phyloP scores from a whole-genome alignment of 2,888 invertebrate species.

The Acanthococcus lagerstroemiae region DNA sequence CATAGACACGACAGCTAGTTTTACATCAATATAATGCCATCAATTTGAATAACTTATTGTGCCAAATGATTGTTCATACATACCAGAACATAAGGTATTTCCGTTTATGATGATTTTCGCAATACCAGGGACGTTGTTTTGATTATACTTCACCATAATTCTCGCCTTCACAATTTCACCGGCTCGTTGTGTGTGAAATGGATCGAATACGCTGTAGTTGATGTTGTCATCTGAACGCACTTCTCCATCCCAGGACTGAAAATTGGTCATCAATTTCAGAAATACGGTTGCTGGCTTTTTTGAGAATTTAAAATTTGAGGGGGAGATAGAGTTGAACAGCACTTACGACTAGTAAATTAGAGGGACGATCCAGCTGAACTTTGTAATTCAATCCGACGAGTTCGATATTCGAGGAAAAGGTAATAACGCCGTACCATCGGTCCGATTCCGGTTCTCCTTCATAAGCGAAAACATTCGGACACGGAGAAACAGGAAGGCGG shows the following conservation, averaged over 20 bases:
- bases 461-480: slow-evolving; percentile 52
- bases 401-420: slow-evolving; percentile 48
- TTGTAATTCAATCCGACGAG: slow-evolving; percentile 52
- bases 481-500: slow-evolving; percentile 42
- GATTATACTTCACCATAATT: slow-evolving; percentile 53
- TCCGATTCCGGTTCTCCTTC: slow-evolving; percentile 49
- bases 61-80: neutral
- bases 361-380: slow-evolving; percentile 49
- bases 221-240: slow-evolving; percentile 50
- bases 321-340: neutral
- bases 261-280: neutral
- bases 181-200: slow-evolving; percentile 48
- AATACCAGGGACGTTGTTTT: slow-evolving; percentile 44
- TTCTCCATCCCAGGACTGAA: slow-evolving; percentile 52
- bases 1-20: too few species aligned
- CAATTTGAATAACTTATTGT: too few species aligned
- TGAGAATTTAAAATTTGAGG: neutral
- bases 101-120: slow-evolving; percentile 21
- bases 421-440: slow-evolving; percentile 52
- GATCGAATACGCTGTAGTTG: slow-evolving; percentile 51
- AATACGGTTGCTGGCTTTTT: neutral
- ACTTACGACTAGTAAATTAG: slow-evolving; percentile 52
- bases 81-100: slow-evolving; percentile 19
- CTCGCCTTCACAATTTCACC: slow-evolving; percentile 49
- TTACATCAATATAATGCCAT: too few species aligned